A percentile compares a stretch with the other conserved stretches of the same genome.
These are phyloP conservation scores for Leptopilina drosophilae DNA, from an alignment of 2,888 invertebrate species.

Conservation along the genomic window DNA sequence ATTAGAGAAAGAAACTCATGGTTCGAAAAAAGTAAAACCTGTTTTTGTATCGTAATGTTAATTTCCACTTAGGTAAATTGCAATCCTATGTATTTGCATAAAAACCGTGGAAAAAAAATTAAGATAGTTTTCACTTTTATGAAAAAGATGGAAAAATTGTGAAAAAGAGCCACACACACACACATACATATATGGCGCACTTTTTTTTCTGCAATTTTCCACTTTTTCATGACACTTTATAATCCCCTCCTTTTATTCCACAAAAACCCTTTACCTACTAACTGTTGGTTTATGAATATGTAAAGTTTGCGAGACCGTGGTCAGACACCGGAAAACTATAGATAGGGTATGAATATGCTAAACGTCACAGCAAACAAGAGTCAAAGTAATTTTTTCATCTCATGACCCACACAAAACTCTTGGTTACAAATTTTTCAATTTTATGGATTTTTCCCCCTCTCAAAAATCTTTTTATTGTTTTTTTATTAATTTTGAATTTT, in stretches of 20 bases:
- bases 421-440: not conserved
- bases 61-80: no score
- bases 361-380: conserved; percentile 62
- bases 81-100: no score
- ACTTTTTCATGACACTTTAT: conserved; percentile 28
- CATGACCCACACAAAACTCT: conserved; percentile 37
- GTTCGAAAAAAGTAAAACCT: no score
- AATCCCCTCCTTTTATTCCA: conserved; percentile 7
- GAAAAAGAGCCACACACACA: not conserved
- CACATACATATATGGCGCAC: not conserved
- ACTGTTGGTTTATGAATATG: conserved; percentile 68
- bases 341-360: conserved; percentile 70
- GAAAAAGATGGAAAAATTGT: not conserved
- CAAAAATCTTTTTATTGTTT: no score
- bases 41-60: no score
- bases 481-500: no score
- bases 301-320: conserved; percentile 64
- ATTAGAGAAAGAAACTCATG: no score
- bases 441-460: not conserved
- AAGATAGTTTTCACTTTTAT: not conserved
- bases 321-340: conserved; percentile 71
- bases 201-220: conserved; percentile 28
- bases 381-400: conserved; percentile 62
- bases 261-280: conserved; percentile 36
- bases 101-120: not conserved